Evolutionary conservation across 1,140 invertebrate species (phyloP), one percentile per base, ranked within the genome.

Genomic region (Lucilia cuprina): DNA sequence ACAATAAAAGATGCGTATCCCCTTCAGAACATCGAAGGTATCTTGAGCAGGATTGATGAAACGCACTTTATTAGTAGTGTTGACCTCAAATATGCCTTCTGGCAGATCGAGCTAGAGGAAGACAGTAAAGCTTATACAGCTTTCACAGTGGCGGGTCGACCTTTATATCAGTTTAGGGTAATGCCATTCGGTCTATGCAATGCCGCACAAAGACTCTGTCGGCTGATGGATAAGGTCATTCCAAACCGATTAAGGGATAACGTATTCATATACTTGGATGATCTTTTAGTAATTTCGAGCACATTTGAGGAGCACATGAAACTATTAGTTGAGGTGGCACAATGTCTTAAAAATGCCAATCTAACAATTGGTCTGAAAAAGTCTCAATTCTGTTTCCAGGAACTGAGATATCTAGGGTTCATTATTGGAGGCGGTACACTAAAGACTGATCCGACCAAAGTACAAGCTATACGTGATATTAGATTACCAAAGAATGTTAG

Each of bases 111-210:
- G 21, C 74, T 75, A 25, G 30, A 75, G 2, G 9, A 10, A 4
- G 30, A 75, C 0, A 34, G 74, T 34, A 75, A 34, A 30, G 74
- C 21, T 3, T 75, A 14, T 14, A 75, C 74, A 2, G 74, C 74
- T 9, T 75, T 75, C 10, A 75, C 89, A 8, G 91, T 91, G 0
- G 89, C 74, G 12, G 74, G 74, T 0, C 35, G 74, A 21, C 74
- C 74, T 8, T 34, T 34, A 13, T 75, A 75, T 30, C 74, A 75
- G 17, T 75, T 34, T 75, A 34, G 88, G 8, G 74, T 75, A 14
- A 75, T 75, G 74, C 74, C 74, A 3, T 75, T 75, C 13, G 74
- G 74, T 4, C 9, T 75, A 10, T 75, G 74, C 21, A 74, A 74
- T 25, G 70, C 70, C 10, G 70, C 70, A 21, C 9, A 74, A 25